These are phyloP conservation scores for Protaetia brevitarsis DNA, from an alignment of 1,140 invertebrate species.

Conservation along the genomic window DNA sequence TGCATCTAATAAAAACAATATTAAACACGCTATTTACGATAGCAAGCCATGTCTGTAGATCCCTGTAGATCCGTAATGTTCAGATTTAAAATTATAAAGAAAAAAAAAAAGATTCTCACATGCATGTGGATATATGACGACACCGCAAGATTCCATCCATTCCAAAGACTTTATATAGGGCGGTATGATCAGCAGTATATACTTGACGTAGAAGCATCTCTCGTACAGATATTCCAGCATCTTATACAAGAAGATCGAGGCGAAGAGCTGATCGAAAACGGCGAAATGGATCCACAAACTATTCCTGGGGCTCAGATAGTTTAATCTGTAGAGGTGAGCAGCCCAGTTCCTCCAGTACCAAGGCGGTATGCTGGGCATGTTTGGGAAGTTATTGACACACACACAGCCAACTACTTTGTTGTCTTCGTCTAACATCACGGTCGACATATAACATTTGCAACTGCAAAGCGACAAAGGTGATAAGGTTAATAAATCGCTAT, in stretches of 20 bases:
- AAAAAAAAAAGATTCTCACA: too few relatives aligned
- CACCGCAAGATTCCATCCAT: slow-evolving; percentile 36
- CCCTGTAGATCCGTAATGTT: too few relatives aligned
- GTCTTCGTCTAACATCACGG: slow-evolving; percentile 23
- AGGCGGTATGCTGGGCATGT: slow-evolving; percentile 51
- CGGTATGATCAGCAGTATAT: slow-evolving; percentile 55
- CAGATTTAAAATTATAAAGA: too few relatives aligned
- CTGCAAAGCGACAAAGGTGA: too few relatives aligned
- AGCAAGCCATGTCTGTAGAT: too few relatives aligned
- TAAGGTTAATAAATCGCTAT: too few relatives aligned
- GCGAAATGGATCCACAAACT: slow-evolving; percentile 57
- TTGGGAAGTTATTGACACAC: slow-evolving; percentile 53
- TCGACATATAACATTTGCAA: background rate
- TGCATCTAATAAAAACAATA: background rate
- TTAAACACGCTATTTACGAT: too few relatives aligned
- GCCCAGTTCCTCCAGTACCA: slow-evolving; percentile 55
- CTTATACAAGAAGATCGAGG: slow-evolving; percentile 50
- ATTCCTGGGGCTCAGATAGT: slow-evolving; percentile 50
- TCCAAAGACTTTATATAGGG: slow-evolving; percentile 47
- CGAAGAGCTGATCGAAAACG: slow-evolving; percentile 52
- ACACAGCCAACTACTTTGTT: slow-evolving; percentile 51
- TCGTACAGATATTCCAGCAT: slow-evolving; percentile 56
- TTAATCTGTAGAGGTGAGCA: slow-evolving; percentile 50
- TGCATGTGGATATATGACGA: slow-evolving; percentile 26
- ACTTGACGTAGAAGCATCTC: slow-evolving; percentile 49